Conservation (phyloP, 2,113 vertebrate species). For the Amphilophus citrinellus region DNA sequence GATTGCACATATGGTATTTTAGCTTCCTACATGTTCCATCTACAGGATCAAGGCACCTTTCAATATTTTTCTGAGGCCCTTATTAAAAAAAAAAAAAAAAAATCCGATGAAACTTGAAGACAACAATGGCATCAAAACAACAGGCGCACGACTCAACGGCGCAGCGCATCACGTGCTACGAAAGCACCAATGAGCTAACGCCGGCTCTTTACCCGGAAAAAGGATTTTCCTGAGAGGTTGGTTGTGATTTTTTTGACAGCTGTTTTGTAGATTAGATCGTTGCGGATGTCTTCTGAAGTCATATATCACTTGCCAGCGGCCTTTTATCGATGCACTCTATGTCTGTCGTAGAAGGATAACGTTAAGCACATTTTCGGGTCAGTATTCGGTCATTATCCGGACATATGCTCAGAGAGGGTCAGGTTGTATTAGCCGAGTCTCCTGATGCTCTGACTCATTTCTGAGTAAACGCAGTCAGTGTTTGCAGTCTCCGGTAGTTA, state of each 20-base stretch:
- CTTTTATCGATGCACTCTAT: neutral
- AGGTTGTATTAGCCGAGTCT: neutral
- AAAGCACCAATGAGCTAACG: constrained; percentile 67
- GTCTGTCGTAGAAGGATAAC: neutral
- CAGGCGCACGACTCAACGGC: neutral
- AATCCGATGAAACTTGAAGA: neutral
- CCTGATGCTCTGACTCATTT: constrained; percentile 17
- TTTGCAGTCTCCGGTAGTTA: neutral
- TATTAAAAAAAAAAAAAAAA: too few species aligned
- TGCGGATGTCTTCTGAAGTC: neutral
- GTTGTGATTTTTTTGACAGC: constrained; percentile 39
- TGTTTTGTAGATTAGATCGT: neutral
- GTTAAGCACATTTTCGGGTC: neutral
- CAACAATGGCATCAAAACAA: constrained; percentile 15
- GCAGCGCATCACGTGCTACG: constrained; percentile 37
- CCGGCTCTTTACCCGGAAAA: constrained; percentile 71
- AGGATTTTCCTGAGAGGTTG: constrained; percentile 59
- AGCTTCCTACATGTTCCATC: too few species aligned
- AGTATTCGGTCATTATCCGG: constrained; percentile 6
- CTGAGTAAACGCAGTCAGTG: neutral
- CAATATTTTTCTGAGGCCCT: too few species aligned
- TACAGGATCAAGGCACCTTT: too few species aligned
- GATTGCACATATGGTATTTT: too few species aligned
- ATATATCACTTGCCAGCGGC: neutral
- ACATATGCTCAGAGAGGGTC: neutral